These are phyloP conservation scores for Tiaroga cobitis DNA, from an alignment of 2,797 vertebrate genomes.

Conservation along the genomic window DNA sequence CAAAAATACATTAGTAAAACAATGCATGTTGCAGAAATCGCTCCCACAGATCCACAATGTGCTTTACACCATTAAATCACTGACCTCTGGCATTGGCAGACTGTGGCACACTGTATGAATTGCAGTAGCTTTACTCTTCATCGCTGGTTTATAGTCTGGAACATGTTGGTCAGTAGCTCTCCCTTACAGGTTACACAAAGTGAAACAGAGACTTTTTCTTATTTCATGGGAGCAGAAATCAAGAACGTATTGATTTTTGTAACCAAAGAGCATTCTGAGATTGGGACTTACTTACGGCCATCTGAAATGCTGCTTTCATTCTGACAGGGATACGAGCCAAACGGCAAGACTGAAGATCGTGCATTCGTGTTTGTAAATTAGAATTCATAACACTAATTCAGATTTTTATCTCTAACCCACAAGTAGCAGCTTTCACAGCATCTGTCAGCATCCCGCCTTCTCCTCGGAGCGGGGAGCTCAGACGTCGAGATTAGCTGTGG, in stretches of 20 bases:
- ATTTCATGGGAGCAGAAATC: slow-evolving; percentile 58
- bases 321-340: slow-evolving; percentile 27
- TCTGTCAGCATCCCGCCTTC: slow-evolving; percentile 27
- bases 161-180: slow-evolving; percentile 63
- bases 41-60: background rate
- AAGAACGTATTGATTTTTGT: slow-evolving; percentile 54
- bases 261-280: slow-evolving; percentile 4
- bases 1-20: slow-evolving; percentile 1
- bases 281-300: background rate
- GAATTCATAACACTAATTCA: slow-evolving; percentile 49
- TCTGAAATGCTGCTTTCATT: slow-evolving; percentile 51
- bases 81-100: slow-evolving; percentile 22
- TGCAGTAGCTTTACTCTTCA: slow-evolving; percentile 64
- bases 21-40: background rate
- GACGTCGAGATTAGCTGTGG: slow-evolving; percentile 50
- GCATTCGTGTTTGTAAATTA: slow-evolving; percentile 48
- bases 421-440: slow-evolving; percentile 23
- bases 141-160: slow-evolving; percentile 65
- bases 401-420: slow-evolving; percentile 27
- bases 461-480: slow-evolving; percentile 34
- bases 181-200: slow-evolving; percentile 56
- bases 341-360: slow-evolving; percentile 12
- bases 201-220: slow-evolving; percentile 58
- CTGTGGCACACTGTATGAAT: slow-evolving; percentile 49
- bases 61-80: background rate